Conservation (phyloP, 1,140 invertebrate species). For the Drosophila biarmipes region DNA sequence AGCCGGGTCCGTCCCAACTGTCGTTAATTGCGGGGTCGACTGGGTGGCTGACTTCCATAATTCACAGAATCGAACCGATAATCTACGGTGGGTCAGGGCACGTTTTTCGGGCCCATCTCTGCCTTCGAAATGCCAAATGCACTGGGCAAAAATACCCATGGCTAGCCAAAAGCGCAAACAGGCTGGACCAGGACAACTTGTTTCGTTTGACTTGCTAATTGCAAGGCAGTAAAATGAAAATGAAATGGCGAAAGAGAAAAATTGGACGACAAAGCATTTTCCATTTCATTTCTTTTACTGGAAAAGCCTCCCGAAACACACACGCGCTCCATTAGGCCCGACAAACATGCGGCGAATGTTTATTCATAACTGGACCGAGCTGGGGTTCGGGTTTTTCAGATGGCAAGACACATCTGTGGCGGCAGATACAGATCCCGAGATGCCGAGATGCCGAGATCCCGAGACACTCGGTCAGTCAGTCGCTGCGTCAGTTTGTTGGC, state of each 20-base stretch:
- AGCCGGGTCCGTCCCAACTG: slow-evolving; percentile 32
- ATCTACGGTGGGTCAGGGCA: slow-evolving; percentile 45
- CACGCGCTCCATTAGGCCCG: slow-evolving; percentile 61
- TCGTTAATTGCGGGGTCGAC: slow-evolving; percentile 49
- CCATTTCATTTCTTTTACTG: slow-evolving; percentile 51
- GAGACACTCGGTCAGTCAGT: slow-evolving; percentile 33
- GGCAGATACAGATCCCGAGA: slow-evolving; percentile 4
- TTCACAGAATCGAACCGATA: slow-evolving; percentile 53
- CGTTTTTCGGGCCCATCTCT: slow-evolving; percentile 51
- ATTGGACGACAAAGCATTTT: slow-evolving; percentile 43
- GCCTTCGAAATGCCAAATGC: slow-evolving; percentile 42
- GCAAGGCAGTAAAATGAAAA: slow-evolving; percentile 48
- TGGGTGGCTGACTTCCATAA: slow-evolving; percentile 51
- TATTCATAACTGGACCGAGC: slow-evolving; percentile 69
- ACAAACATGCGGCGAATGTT: slow-evolving; percentile 71
- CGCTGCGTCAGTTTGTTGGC: slow-evolving; percentile 13
- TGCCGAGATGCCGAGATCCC: slow-evolving; percentile 1
- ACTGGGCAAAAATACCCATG: slow-evolving; percentile 14
- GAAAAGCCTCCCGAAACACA: slow-evolving; percentile 20
- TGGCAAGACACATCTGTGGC: not conserved
- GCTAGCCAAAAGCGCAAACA: not conserved
- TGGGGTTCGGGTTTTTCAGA: not conserved
- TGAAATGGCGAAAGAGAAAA: slow-evolving; percentile 36
- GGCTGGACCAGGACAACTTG: slow-evolving; percentile 35
- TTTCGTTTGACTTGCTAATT: slow-evolving; percentile 54